A percentile compares a stretch with the other conserved stretches of the same genome.
Evolutionary conservation across 2,797 vertebrate species (phyloP).

Genomic region (Pyrocephalus nanus): DNA sequence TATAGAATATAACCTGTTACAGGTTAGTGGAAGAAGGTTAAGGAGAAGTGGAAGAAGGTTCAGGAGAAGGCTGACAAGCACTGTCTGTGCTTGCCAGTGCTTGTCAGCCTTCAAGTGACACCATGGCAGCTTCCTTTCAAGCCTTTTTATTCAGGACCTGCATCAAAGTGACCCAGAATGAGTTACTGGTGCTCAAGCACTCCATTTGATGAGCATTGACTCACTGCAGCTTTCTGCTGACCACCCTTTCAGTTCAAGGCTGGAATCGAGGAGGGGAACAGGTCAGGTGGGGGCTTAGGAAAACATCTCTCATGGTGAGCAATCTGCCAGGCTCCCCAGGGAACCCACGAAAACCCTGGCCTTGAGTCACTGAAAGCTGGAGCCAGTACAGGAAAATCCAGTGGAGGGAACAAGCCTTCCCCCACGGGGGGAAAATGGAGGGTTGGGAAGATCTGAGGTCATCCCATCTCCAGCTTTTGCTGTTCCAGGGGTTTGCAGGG

Average conservation of each 20-base stretch:
- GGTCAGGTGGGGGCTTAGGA: slow-evolving; percentile 9
- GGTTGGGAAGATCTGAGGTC: background rate
- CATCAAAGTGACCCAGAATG: background rate
- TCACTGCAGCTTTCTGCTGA: background rate
- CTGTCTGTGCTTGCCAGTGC: background rate
- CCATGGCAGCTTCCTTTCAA: accelerated
- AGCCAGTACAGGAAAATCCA: slow-evolving; percentile 35
- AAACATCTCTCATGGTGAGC: slow-evolving; percentile 16
- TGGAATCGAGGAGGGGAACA: background rate
- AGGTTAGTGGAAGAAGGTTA: too few species aligned
- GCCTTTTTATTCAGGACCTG: background rate
- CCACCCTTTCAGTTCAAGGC: background rate
- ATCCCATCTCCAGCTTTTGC: background rate
- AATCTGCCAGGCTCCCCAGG: background rate
- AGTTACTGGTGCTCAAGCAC: background rate
- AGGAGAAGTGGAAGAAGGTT: too few species aligned
- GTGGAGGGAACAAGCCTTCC: slow-evolving; percentile 15
- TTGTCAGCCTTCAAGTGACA: background rate
- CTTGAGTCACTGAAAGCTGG: slow-evolving; percentile 38
- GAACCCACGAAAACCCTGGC: background rate
- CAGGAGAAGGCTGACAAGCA: too few species aligned
- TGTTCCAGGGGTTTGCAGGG: background rate
- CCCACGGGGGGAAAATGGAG: background rate
- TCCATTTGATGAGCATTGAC: background rate
- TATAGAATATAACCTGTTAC: too few species aligned